Base-by-base conservation (phyloP, 2,797 vertebrate species). In the Muscicapa striata region DNA sequence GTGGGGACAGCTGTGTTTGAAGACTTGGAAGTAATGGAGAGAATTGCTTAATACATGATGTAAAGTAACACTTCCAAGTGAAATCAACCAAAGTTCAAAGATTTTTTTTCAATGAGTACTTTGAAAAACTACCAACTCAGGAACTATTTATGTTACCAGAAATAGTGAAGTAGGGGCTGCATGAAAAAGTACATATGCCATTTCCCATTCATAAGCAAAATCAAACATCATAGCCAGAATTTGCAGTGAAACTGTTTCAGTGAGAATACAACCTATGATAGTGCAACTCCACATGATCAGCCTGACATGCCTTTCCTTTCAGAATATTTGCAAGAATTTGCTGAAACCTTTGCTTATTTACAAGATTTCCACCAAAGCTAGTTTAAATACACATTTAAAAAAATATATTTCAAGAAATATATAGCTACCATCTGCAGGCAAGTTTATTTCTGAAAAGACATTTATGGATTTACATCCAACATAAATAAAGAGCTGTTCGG, bases 401-500 rank as follows among this genome's bases (percentile, higher is more conserved):
- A 93, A 11, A 93, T 88, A 88, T 27, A 89, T 89, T 93, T 96
- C 81, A 87, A 96, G 90, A 95, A 95, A 94, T n/a, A 52, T 84
- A 70, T 23, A 93, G 68, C 18, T 0, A 85, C 72, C 84, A 93
- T 93, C 85, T 93, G 90, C 83, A 95, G 76, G 83, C 72, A 78
- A 96, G 72, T 86, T 96, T 94, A 82, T 87, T 89, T 84, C 69
- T 95, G 68, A 95, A 93, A 92, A 95, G 78, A 72, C 76, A 83
- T 72, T 85, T 85, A 86, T 87, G 77, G 96, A 95, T 94, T 85
- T 91, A 82, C 40, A 79, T 84, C 95, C 93, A 89, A 94, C 32
- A 85, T 66, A 95, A 94, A 97, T 81, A 94, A 94, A 92, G 93
- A 93, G n/a, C 38, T 93, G 84, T 88, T 96, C 82, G 64, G 54